A percentile compares a stretch with the other conserved stretches of the same genome.
Evolutionary conservation across 2,113 vertebrate genomes (phyloP).

Genomic region (Ciconia maguari): DNA sequence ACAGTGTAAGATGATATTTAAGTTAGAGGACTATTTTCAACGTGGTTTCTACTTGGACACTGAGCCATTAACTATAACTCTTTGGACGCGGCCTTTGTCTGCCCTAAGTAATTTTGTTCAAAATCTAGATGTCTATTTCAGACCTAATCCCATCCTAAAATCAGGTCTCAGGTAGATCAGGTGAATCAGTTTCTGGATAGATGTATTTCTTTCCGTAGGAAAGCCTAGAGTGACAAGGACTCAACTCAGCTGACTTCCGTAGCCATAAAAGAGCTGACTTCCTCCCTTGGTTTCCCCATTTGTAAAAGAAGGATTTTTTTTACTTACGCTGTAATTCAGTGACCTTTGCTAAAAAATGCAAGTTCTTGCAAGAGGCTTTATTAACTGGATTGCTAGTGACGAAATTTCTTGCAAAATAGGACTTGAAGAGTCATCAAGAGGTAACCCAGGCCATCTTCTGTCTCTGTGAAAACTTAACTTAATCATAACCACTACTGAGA

Average conservation of each 20-base stretch:
- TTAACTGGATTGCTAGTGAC: neutral
- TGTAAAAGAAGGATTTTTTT: neutral
- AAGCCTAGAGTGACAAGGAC: neutral
- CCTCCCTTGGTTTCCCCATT: neutral
- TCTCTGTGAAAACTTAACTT: neutral
- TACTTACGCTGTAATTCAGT: neutral
- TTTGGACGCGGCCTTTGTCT: neutral
- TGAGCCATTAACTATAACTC: neutral
- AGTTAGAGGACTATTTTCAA: neutral
- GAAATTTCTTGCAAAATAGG: neutral
- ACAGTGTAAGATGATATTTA: neutral
- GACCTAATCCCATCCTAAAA: neutral
- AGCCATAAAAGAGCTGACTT: neutral
- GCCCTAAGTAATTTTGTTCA: neutral
- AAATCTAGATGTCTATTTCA: neutral
- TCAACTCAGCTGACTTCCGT: neutral
- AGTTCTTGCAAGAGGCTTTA: neutral
- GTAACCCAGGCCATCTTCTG: neutral
- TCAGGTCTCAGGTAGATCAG: neutral
- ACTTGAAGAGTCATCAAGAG: neutral
- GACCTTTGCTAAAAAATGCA: neutral
- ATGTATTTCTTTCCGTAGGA: neutral
- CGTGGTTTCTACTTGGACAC: neutral
- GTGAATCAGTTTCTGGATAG: neutral
- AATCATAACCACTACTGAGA: neutral